Conservation (phyloP, 2,113 vertebrate species). For the Rattus norvegicus region DNA sequence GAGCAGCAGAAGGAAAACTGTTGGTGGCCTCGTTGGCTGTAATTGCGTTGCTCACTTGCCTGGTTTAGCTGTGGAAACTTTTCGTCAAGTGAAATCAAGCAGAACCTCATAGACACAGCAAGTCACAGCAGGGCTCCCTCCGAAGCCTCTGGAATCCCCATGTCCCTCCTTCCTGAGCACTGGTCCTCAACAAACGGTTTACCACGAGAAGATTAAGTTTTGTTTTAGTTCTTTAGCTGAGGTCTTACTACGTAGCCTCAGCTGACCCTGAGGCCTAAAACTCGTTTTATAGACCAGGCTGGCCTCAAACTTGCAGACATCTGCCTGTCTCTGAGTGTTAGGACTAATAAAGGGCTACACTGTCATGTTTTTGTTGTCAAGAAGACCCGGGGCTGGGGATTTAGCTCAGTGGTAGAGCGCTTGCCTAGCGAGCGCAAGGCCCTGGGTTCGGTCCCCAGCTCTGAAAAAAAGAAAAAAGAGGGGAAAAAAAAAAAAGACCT, state of each 20-base stretch:
- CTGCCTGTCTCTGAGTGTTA: background rate
- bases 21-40: background rate
- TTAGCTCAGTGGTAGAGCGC: too few relatives aligned
- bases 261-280: background rate
- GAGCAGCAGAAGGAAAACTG: conserved; percentile 51
- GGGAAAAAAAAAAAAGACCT: background rate
- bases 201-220: background rate
- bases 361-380: background rate
- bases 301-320: background rate
- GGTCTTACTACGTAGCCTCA: background rate
- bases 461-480: too few relatives aligned
- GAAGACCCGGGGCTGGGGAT: background rate
- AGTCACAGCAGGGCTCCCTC: background rate
- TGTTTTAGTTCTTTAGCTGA: background rate
- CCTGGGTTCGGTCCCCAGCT: too few relatives aligned
- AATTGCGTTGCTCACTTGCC: conserved; percentile 47
- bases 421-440: too few relatives aligned
- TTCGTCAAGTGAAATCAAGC: conserved; percentile 67
- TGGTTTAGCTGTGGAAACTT: conserved; percentile 71
- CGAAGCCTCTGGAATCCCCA: background rate
- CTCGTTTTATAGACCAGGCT: background rate
- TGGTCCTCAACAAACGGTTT: conserved; percentile 14
- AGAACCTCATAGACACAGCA: conserved; percentile 28
- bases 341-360: background rate
- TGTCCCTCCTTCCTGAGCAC: background rate